phyloP scores from a whole-genome alignment of 2,888 invertebrate genomes.

The Miltochrista miniata region DNA sequence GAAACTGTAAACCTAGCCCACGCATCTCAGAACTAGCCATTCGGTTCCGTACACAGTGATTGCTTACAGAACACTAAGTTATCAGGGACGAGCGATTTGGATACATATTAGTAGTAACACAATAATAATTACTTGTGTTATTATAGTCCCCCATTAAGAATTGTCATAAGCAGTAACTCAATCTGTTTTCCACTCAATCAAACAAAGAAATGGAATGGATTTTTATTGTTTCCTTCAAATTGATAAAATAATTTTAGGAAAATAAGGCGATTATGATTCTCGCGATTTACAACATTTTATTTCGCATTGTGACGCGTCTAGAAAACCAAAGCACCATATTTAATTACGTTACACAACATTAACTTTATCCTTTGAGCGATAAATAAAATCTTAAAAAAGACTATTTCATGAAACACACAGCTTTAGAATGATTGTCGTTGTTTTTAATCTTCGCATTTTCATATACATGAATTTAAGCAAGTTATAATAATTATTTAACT shows the following conservation, averaged over 20 bases:
- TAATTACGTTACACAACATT: conserved; percentile 12
- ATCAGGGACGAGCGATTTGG: too few relatives aligned
- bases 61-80: too few relatives aligned
- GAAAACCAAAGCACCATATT: conserved; percentile 13
- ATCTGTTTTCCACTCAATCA: not conserved
- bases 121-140: not conserved
- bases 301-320: conserved; percentile 6
- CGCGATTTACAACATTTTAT: conserved; percentile 6
- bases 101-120: not conserved
- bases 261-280: conserved; percentile 11
- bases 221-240: not conserved
- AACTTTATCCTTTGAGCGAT: conserved; percentile 8
- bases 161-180: not conserved
- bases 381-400: conserved; percentile 4
- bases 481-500: too few relatives aligned
- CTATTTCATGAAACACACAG: not conserved
- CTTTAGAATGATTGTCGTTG: not conserved
- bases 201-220: not conserved
- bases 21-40: too few relatives aligned
- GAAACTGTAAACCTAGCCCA: too few relatives aligned
- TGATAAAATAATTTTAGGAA: conserved; percentile 5
- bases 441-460: too few relatives aligned
- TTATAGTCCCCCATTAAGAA: too few relatives aligned
- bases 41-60: too few relatives aligned
- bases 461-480: too few relatives aligned